Percentiles rank a stretch among this genome's conserved stretches.
Conservation (phyloP, 1,140 invertebrate genomes). For the Sesamia nonagrioides region DNA sequence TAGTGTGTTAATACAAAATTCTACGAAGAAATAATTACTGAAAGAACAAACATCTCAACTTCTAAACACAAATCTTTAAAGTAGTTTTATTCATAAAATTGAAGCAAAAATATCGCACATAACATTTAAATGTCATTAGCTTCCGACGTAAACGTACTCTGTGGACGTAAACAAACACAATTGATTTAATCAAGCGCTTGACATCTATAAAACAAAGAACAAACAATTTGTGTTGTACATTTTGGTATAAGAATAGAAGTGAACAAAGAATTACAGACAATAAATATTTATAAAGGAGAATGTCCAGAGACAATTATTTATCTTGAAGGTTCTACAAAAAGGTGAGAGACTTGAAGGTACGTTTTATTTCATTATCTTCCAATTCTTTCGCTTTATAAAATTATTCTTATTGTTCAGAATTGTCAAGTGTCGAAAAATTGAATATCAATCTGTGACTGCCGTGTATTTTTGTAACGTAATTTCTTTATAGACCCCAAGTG, state of each 20-base stretch:
- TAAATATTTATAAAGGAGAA: slow-evolving; percentile 33
- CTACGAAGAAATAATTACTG: background rate
- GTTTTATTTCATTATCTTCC: slow-evolving; percentile 27
- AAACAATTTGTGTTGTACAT: background rate
- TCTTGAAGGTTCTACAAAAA: slow-evolving; percentile 20
- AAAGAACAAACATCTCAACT: background rate
- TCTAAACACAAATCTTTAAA: background rate
- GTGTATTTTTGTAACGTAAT: slow-evolving; percentile 12
- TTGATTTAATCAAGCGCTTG: slow-evolving; percentile 19
- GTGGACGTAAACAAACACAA: slow-evolving; percentile 1
- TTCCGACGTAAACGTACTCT: too few species aligned
- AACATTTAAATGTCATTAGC: slow-evolving; percentile 6
- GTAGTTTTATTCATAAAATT: background rate
- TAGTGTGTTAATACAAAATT: background rate
- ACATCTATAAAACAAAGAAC: slow-evolving; percentile 17
- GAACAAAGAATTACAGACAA: slow-evolving; percentile 26
- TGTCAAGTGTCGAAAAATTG: slow-evolving; percentile 19
- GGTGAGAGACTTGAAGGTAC: slow-evolving; percentile 7
- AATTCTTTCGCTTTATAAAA: slow-evolving; percentile 12
- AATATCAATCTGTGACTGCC: slow-evolving; percentile 26
- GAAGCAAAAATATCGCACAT: background rate
- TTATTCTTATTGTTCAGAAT: slow-evolving; percentile 19
- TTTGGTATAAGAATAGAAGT: slow-evolving; percentile 10
- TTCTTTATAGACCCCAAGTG: background rate
- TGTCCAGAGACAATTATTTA: slow-evolving; percentile 15